phyloP scores from a whole-genome alignment of 2,797 vertebrate genomes.

The Crenuchus spilurus region DNA sequence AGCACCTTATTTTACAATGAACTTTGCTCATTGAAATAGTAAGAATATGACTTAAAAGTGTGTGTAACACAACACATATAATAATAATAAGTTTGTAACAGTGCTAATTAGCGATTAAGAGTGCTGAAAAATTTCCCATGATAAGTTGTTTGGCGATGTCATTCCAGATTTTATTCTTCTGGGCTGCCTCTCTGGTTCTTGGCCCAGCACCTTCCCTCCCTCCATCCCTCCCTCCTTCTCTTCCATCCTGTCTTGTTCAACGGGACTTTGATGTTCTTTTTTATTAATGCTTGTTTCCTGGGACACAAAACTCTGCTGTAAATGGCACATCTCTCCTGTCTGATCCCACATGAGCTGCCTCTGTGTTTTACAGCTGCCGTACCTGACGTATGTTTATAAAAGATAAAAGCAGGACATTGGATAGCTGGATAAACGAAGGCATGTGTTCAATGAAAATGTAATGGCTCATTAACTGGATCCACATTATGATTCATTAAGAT shows the following conservation, averaged over 20 bases:
- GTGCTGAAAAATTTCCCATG: no score
- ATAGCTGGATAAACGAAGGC: neutral
- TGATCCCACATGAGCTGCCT: slow-evolving; percentile 4
- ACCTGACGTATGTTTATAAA: neutral
- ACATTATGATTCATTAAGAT: neutral
- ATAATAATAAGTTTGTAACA: no score
- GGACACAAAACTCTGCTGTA: neutral
- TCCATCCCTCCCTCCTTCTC: neutral
- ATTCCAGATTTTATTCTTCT: neutral
- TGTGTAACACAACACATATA: no score
- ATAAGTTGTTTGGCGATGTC: neutral
- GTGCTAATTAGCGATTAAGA: no score
- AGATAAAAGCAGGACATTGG: slow-evolving; percentile 4
- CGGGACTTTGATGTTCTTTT: neutral
- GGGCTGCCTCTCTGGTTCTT: neutral
- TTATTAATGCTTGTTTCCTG: slow-evolving; percentile 13
- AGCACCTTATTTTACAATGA: no score
- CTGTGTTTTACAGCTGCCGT: neutral
- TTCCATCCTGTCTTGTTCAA: neutral
- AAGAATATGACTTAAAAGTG: no score
- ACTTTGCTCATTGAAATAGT: no score
- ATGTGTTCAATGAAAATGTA: neutral
- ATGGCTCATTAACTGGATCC: neutral
- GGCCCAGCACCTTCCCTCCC: neutral
- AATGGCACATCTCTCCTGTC: neutral